Evolutionary conservation across 1,140 invertebrate species (phyloP).

Genomic region (Euura saliciscinereae): DNA sequence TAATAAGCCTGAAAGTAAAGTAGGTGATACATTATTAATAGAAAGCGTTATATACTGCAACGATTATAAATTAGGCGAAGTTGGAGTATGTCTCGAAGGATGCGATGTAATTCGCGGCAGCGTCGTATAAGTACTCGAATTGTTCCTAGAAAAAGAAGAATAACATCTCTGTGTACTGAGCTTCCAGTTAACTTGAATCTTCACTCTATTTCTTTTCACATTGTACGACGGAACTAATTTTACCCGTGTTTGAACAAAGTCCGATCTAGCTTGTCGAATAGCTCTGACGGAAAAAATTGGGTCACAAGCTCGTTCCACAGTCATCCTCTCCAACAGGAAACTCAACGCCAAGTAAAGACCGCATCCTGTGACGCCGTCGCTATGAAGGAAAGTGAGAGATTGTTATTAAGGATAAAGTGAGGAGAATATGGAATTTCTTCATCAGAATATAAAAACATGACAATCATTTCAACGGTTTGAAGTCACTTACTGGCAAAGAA

Average conservation of each 20-base stretch:
- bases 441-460: too few species aligned
- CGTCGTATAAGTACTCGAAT: slow-evolving; percentile 20
- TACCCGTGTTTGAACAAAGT: slow-evolving; percentile 21
- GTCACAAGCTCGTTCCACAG: slow-evolving; percentile 22
- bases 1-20: too few species aligned
- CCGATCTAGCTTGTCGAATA: slow-evolving; percentile 12
- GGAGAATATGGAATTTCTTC: too few species aligned
- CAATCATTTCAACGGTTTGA: too few species aligned
- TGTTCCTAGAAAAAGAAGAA: slow-evolving; percentile 21
- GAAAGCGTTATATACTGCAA: not conserved
- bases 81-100: too few species aligned
- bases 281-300: slow-evolving; percentile 9
- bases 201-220: not conserved
- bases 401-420: too few species aligned
- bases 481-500: too few species aligned
- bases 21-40: not conserved
- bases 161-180: not conserved
- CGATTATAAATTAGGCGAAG: not conserved
- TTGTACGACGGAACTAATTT: not conserved
- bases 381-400: not conserved
- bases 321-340: slow-evolving; percentile 19
- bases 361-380: slow-evolving; percentile 20
- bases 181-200: too few species aligned
- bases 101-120: not conserved
- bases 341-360: slow-evolving; percentile 21